Evolutionary conservation across 2,888 invertebrate species (phyloP), one percentile per base, ranked within the genome.

Genomic region (Amblyjoppa proteus): DNA sequence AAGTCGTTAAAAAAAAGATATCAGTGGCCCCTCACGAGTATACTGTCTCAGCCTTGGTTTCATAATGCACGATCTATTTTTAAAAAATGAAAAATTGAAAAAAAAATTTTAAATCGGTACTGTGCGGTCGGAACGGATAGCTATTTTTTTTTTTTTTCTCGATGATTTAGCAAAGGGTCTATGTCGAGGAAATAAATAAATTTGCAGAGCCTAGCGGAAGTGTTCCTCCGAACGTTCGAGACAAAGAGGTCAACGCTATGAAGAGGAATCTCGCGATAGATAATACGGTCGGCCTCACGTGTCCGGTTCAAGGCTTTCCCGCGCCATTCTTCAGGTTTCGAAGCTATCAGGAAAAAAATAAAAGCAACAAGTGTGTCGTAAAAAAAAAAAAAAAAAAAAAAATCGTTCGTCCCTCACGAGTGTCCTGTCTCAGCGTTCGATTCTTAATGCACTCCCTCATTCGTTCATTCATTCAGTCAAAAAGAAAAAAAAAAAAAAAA

Each of bases 301-400:
- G 96, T 93, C 95, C 95, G 91, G 96, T 96, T 66, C 96, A 96
- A 92, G 95, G 95, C 81, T 95, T 93, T 90, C 95, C 95, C 28
- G 92, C 94, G 45, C 95, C 95, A 73, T 86, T 92, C 88, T 95
- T 95, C 94, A 95, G 95, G 95, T 95, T 94, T 90, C 53, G 20
- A 41, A 38, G 2, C 25, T 70, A 82, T 7, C 31, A 34, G 51
- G 71, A 61, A 13, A 25, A 25, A 25, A 31, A 3, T 38, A 66
- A 51, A 34, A 56, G 51, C 53, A 45, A 3, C 9, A 38, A 34
- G 0, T 38, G 1, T 49, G 1, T 34, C n/a, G n/a, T 20, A 7
- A 20, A 34, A 11, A 31, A 34, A 58, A n/a, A 51, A 25, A 45
- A 20, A 7, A 20, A 34, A 11, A 31, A 34, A 58, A n/a, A 51